Conservation (phyloP, 2,888 invertebrate species). For the Sinelater perroti region DNA sequence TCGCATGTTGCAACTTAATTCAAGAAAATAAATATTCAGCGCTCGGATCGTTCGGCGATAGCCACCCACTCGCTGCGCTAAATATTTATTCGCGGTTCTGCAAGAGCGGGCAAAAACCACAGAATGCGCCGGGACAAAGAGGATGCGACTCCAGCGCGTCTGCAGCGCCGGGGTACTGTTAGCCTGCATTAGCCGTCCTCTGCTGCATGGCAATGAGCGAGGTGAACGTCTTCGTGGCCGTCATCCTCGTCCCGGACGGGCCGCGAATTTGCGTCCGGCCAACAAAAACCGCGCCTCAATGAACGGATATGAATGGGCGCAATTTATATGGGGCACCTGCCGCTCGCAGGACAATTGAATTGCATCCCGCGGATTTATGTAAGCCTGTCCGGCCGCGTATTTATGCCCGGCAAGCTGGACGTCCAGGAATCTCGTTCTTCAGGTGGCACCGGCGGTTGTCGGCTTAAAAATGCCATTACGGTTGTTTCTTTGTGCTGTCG, state of each 20-base stretch:
- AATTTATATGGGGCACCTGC: constrained; percentile 45
- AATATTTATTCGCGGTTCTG: constrained; percentile 12
- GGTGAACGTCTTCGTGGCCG: constrained; percentile 41
- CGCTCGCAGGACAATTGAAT: constrained; percentile 45
- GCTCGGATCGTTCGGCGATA: not conserved
- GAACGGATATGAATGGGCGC: constrained; percentile 45
- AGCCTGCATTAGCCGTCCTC: constrained; percentile 31
- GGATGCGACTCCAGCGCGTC: constrained; percentile 37
- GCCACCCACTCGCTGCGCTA: not conserved
- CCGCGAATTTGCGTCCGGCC: constrained; percentile 17
- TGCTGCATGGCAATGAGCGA: constrained; percentile 35
- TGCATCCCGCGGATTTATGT: constrained; percentile 42
- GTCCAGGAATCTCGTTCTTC: constrained; percentile 23
- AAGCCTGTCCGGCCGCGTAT: constrained; percentile 34
- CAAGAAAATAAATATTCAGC: not conserved
- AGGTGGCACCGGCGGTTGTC: too few relatives aligned
- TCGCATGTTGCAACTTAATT: not conserved
- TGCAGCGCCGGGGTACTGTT: constrained; percentile 30
- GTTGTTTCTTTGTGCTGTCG: too few relatives aligned
- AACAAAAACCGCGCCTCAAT: constrained; percentile 33
- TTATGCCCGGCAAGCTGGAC: constrained; percentile 37
- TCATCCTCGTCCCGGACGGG: constrained; percentile 10
- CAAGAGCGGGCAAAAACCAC: constrained; percentile 3
- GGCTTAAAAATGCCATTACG: too few relatives aligned
- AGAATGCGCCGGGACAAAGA: constrained; percentile 10